Evolutionary conservation across 2,888 invertebrate genomes (phyloP).

Genomic region (Liposcelis brunnea): DNA sequence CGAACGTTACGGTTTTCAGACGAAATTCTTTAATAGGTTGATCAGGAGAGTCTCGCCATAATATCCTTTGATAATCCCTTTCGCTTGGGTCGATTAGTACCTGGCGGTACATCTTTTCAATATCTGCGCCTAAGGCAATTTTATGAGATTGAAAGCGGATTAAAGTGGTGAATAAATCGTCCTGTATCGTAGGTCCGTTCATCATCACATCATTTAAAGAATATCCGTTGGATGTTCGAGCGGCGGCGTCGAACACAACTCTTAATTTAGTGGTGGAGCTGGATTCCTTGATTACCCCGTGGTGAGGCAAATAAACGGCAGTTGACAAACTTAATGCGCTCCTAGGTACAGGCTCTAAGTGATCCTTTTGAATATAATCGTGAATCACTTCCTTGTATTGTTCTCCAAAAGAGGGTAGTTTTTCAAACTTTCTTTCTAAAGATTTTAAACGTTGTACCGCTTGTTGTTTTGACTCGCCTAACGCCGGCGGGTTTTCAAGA

Average conservation of each 20-base stretch:
- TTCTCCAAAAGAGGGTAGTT: constrained; percentile 4
- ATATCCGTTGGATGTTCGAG: background rate
- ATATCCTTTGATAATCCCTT: constrained; percentile 20
- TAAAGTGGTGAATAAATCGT: background rate
- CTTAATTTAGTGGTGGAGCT: constrained; percentile 18
- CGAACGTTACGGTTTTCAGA: too few relatives aligned
- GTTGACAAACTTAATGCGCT: background rate
- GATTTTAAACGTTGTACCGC: constrained; percentile 11
- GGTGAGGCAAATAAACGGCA: constrained; percentile 18
- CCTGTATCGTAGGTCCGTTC: background rate
- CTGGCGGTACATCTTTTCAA: constrained; percentile 24
- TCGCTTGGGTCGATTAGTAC: constrained; percentile 18
- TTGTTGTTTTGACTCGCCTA: constrained; percentile 11
- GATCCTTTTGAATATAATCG: constrained; percentile 12
- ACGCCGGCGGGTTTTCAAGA: background rate
- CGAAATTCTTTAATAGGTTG: background rate
- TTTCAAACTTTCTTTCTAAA: constrained; percentile 12
- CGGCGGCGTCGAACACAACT: too few relatives aligned
- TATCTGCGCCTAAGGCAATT: constrained; percentile 21
- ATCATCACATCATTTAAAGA: background rate
- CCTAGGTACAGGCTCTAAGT: constrained; percentile 8
- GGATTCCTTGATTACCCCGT: constrained; percentile 17
- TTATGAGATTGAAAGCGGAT: constrained; percentile 16
- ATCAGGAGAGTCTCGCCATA: constrained; percentile 20
- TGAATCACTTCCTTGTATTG: constrained; percentile 13